phyloP scores from a whole-genome alignment of 1,140 invertebrate species.

The Macrotrachela quadricornifera region DNA sequence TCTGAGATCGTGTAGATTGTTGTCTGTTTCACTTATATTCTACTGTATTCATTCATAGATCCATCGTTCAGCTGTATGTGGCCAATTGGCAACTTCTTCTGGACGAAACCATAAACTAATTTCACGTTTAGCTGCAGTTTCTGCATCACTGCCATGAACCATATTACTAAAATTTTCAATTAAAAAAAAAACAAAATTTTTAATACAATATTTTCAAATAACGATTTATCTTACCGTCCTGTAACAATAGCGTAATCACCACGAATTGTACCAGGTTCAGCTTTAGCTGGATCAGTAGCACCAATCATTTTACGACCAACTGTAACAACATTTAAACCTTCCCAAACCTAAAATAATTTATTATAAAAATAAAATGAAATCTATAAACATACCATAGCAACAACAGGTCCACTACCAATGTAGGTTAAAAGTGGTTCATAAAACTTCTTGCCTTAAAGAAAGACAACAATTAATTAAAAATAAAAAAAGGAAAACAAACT shows the following conservation, averaged over 20 bases:
- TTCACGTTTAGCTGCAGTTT: slow-evolving; percentile 84
- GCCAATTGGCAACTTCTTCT: slow-evolving; percentile 62
- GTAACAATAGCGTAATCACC: slow-evolving; percentile 86
- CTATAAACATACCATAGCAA: slow-evolving; percentile 81
- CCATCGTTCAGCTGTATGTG: too few relatives aligned
- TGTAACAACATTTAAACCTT: slow-evolving; percentile 46
- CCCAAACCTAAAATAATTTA: too few relatives aligned
- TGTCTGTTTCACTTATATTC: too few relatives aligned
- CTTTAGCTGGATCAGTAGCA: slow-evolving; percentile 79
- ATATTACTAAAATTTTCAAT: slow-evolving; percentile 48
- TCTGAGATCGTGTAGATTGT: too few relatives aligned
- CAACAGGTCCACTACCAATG: slow-evolving; percentile 87
- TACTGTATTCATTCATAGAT: too few relatives aligned
- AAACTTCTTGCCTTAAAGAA: slow-evolving; percentile 65
- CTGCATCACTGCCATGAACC: slow-evolving; percentile 81
- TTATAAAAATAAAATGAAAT: slow-evolving; percentile 19
- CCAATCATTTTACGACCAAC: slow-evolving; percentile 82
- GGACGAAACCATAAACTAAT: slow-evolving; percentile 81
- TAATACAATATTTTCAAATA: neutral
- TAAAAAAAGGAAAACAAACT: too few relatives aligned
- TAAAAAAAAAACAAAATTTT: neutral
- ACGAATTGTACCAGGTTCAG: slow-evolving; percentile 72
- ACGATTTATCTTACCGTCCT: slow-evolving; percentile 38
- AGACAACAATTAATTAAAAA: too few relatives aligned
- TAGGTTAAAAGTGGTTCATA: slow-evolving; percentile 81